These are phyloP conservation scores for Lathronympha strigana DNA, from an alignment of 2,888 invertebrate species.

Conservation along the genomic window DNA sequence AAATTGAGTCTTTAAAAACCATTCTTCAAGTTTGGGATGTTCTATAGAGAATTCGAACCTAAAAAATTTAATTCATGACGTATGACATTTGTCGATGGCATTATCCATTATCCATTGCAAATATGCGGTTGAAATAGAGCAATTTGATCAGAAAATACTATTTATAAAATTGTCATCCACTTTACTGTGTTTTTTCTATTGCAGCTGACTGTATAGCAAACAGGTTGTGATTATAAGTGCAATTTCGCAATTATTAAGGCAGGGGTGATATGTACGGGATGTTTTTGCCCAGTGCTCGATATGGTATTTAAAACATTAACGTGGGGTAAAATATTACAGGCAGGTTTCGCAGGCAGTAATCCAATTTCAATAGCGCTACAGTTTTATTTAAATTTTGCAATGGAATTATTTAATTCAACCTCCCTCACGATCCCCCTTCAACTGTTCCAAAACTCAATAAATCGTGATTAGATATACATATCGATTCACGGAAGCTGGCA, in stretches of 20 bases:
- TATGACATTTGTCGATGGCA: too few relatives aligned
- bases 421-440: too few relatives aligned
- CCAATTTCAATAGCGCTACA: neutral
- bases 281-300: conserved; percentile 25
- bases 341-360: neutral
- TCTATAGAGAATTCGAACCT: too few relatives aligned
- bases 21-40: too few relatives aligned
- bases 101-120: neutral
- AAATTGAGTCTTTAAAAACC: too few relatives aligned
- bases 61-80: too few relatives aligned
- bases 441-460: too few relatives aligned
- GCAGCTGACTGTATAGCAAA: conserved; percentile 23
- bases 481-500: too few relatives aligned
- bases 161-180: conserved; percentile 4
- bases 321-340: neutral
- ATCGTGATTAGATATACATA: too few relatives aligned
- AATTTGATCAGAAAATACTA: neutral
- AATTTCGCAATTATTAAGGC: conserved; percentile 33
- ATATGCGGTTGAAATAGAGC: neutral
- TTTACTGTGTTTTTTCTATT: neutral
- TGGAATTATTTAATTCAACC: too few relatives aligned
- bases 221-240: conserved; percentile 42
- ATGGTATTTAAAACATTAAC: conserved; percentile 11
- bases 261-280: conserved; percentile 19
- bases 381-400: neutral